Percentiles rank a stretch among this genome's conserved stretches.
Evolutionary conservation across 2,113 vertebrate genomes (phyloP).

Genomic region (Mobula birostris): DNA sequence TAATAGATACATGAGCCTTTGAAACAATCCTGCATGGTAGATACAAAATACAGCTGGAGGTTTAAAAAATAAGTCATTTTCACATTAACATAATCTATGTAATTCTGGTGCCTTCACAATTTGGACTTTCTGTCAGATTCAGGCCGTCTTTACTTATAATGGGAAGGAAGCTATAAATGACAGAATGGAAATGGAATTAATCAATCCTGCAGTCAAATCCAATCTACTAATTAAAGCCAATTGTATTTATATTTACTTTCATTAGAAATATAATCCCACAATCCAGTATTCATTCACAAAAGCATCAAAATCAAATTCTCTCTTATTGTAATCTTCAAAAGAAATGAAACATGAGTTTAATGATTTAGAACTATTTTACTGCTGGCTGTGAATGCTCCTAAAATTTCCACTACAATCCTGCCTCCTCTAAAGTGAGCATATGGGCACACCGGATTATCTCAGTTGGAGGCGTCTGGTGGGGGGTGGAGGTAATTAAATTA

Average conservation of each 20-base stretch:
- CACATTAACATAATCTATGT: not conserved
- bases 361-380: not conserved
- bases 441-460: not conserved
- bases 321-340: not conserved
- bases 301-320: not conserved
- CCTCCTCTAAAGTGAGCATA: not conserved
- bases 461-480: not conserved
- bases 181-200: not conserved
- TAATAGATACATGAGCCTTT: not conserved
- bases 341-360: not conserved
- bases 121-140: not conserved
- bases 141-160: not conserved
- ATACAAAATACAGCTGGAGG: not conserved
- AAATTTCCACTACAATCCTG: not conserved
- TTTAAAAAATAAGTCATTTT: not conserved
- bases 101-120: not conserved
- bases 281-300: not conserved
- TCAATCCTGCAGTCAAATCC: not conserved
- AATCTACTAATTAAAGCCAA: not conserved
- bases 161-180: not conserved
- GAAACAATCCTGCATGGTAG: not conserved
- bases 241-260: not conserved
- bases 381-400: not conserved
- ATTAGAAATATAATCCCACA: not conserved
- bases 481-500: not conserved